These are phyloP conservation scores for Columba guinea DNA, from an alignment of 2,797 vertebrate genomes.

Conservation along the genomic window DNA sequence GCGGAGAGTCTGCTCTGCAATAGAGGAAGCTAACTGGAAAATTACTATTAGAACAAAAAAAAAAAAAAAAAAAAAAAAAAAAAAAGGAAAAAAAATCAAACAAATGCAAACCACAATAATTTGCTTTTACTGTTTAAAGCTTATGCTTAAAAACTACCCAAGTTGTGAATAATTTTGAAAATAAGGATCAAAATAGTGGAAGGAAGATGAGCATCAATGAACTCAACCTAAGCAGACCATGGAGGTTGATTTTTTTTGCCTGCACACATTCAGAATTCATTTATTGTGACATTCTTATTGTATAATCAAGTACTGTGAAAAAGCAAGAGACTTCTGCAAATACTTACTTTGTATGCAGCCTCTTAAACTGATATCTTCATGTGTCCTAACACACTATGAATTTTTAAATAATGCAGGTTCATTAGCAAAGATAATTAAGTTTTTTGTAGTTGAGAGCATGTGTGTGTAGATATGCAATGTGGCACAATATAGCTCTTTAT, in stretches of 20 bases:
- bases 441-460: background rate
- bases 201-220: background rate
- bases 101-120: background rate
- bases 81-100: background rate
- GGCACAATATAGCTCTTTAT: background rate
- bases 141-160: background rate
- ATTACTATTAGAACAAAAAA: background rate
- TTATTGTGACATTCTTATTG: background rate
- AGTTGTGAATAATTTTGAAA: background rate
- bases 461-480: background rate
- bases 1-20: background rate
- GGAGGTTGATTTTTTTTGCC: background rate
- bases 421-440: background rate
- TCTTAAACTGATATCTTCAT: background rate
- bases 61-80: background rate
- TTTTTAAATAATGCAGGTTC: background rate
- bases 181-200: background rate
- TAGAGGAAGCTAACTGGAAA: background rate
- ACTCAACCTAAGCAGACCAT: background rate
- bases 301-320: background rate
- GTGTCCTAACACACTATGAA: background rate
- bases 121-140: background rate
- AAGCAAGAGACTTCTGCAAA: background rate
- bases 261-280: background rate
- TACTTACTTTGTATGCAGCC: background rate